Percentiles rank a stretch among this genome's conserved stretches.
phyloP scores from a whole-genome alignment of 2,797 vertebrate genomes.

The Botia kubotai region DNA sequence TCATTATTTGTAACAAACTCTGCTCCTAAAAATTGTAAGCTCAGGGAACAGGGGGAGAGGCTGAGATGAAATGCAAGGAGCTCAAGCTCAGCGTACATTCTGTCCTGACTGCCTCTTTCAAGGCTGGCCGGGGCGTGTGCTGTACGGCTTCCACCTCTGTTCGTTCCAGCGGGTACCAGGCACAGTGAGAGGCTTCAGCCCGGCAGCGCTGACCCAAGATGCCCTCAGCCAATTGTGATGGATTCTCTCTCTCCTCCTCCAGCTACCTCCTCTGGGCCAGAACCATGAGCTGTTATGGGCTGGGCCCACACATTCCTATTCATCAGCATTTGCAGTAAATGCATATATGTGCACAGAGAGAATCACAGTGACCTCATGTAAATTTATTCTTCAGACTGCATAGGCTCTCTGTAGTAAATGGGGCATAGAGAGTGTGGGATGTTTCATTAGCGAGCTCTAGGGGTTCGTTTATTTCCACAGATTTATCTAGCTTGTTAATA shows the following conservation, averaged over 20 bases:
- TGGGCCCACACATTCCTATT: constrained; percentile 26
- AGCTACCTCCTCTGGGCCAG: constrained; percentile 50
- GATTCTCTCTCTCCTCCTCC: constrained; percentile 74
- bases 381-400: neutral
- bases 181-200: constrained; percentile 83
- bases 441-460: neutral
- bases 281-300: constrained; percentile 12
- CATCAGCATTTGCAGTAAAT: constrained; percentile 40
- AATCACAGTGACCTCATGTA: constrained; percentile 11
- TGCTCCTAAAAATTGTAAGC: constrained; percentile 68
- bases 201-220: constrained; percentile 83
- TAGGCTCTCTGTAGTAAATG: neutral
- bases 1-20: constrained; percentile 46
- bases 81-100: constrained; percentile 78
- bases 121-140: constrained; percentile 76
- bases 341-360: constrained; percentile 32
- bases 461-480: neutral
- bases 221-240: constrained; percentile 72
- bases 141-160: constrained; percentile 71
- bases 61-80: constrained; percentile 53
- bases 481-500: neutral
- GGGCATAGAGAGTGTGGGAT: neutral
- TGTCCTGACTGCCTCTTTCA: constrained; percentile 81
- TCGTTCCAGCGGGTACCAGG: constrained; percentile 92
- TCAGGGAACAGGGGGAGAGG: constrained; percentile 26